Base-by-base conservation (phyloP, 2,797 vertebrate genomes). In the Melanotaenia pygmaea region DNA sequence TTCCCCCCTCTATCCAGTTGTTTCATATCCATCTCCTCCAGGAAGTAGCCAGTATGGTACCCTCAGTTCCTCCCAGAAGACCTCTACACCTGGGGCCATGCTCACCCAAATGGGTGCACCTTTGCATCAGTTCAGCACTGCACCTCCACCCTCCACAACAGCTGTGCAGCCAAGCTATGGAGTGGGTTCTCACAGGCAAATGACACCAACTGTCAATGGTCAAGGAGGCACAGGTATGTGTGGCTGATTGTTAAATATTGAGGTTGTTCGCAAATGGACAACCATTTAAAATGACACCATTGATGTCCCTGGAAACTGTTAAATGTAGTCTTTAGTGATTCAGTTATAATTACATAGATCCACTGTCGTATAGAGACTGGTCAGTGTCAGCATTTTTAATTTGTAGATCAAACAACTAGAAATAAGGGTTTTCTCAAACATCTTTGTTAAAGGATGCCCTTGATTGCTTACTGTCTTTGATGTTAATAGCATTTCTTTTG, bases 21-120 rank as follows among this genome's bases (percentile, higher is more conserved):
- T 96, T 81, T 95, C 95, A 0, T 96, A 97, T 81, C 93, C 94
- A 2, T 92, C 96, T 1, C 83, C 84, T 2, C 94, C 95, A 62
- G 92, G 93, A 76, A 94, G 91, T 38, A 86, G 92, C 80, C 93
- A 94, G 54, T 97, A 96, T 4, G 95, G 95, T 66, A 93, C 93
- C 2, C 70, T 93, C 51, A 83, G 93, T 84, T 95, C 96, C 62
- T 94, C 94, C 24, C 96, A 95, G 85, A 93, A 80, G 76, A 63
- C 86, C 14, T 7, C 89, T 34, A 1, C 92, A 12, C 85, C 80
- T 8, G 77, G 77, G 0, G 93, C 89, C 71, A 81, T 91, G 82
- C 91, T 89, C 83, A 94, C 89, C 67, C 94, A 89, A 78, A 84
- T 93, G 78, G 81, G 91, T 9, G 77, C 92, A 0, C 92, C 94